These are phyloP conservation scores for Trachurus trachurus DNA, from an alignment of 2,797 vertebrate genomes.

Conservation along the genomic window DNA sequence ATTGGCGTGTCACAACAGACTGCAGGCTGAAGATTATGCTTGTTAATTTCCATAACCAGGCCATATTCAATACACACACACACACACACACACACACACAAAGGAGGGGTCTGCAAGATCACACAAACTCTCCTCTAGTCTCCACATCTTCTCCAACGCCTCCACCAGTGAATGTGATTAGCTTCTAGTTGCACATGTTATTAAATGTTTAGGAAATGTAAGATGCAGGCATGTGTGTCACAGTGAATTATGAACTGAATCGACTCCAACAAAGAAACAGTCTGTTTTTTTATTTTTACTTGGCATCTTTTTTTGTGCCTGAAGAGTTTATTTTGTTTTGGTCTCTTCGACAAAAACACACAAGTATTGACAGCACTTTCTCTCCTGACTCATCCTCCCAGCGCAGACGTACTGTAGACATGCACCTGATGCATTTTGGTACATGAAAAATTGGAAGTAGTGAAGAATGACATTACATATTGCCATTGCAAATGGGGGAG, in stretches of 20 bases:
- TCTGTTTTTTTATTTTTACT: neutral
- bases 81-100: slow-evolving; percentile 22
- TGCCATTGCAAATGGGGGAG: slow-evolving; percentile 53
- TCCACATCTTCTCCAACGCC: slow-evolving; percentile 34
- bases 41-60: slow-evolving; percentile 64
- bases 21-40: slow-evolving; percentile 59
- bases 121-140: slow-evolving; percentile 29
- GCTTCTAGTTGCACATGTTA: slow-evolving; percentile 41
- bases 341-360: neutral
- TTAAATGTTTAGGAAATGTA: slow-evolving; percentile 46
- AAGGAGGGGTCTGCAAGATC: slow-evolving; percentile 27
- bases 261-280: neutral
- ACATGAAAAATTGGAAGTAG: slow-evolving; percentile 47
- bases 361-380: neutral
- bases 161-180: slow-evolving; percentile 47
- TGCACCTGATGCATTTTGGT: slow-evolving; percentile 29
- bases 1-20: slow-evolving; percentile 53
- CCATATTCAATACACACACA: slow-evolving; percentile 18
- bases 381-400: neutral
- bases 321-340: neutral
- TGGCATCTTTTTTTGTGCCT: neutral
- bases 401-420: slow-evolving; percentile 18
- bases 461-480: slow-evolving; percentile 64
- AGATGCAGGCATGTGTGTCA: neutral
- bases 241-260: slow-evolving; percentile 27